Percentiles rank a stretch among this genome's conserved stretches.
phyloP scores from a whole-genome alignment of 2,888 invertebrate species.

The Cosmia pyralina region DNA sequence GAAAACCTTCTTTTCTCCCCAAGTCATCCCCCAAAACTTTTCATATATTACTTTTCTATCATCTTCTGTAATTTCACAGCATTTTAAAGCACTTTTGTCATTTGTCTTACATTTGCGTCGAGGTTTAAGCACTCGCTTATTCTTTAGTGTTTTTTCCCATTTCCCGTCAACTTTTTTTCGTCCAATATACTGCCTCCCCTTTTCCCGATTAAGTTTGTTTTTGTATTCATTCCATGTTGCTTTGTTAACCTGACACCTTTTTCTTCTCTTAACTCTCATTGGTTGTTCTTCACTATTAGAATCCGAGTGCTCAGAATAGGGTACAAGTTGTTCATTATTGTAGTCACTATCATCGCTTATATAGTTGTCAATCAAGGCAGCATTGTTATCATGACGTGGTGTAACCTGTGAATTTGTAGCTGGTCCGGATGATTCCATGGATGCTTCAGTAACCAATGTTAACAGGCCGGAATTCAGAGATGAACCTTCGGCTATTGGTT shows the following conservation, averaged over 20 bases:
- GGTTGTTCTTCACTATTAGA: slow-evolving; percentile 33
- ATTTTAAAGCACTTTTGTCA: slow-evolving; percentile 36
- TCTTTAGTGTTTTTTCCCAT: slow-evolving; percentile 44
- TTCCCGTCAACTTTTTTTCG: slow-evolving; percentile 44
- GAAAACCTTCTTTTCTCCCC: slow-evolving; percentile 44
- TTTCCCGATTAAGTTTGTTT: slow-evolving; percentile 41
- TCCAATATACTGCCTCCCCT: slow-evolving; percentile 41
- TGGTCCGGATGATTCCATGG: slow-evolving; percentile 39
- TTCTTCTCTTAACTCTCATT: slow-evolving; percentile 40
- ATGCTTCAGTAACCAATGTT: slow-evolving; percentile 40
- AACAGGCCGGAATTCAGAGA: slow-evolving; percentile 38
- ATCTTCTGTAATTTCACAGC: slow-evolving; percentile 34
- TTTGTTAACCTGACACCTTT: slow-evolving; percentile 51
- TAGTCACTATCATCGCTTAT: slow-evolving; percentile 42
- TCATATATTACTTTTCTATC: slow-evolving; percentile 42
- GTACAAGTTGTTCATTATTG: slow-evolving; percentile 45
- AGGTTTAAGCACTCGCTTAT: slow-evolving; percentile 41
- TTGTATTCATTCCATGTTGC: slow-evolving; percentile 33
- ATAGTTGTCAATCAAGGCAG: slow-evolving; percentile 42
- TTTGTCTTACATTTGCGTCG: slow-evolving; percentile 47
- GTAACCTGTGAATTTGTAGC: slow-evolving; percentile 40
- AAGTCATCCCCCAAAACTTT: slow-evolving; percentile 46
- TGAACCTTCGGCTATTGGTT: slow-evolving; percentile 39
- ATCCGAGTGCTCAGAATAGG: slow-evolving; percentile 47
- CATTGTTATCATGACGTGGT: slow-evolving; percentile 38